phyloP scores from a whole-genome alignment of 2,888 invertebrate species.

The Scelioninae gen. 1 region DNA sequence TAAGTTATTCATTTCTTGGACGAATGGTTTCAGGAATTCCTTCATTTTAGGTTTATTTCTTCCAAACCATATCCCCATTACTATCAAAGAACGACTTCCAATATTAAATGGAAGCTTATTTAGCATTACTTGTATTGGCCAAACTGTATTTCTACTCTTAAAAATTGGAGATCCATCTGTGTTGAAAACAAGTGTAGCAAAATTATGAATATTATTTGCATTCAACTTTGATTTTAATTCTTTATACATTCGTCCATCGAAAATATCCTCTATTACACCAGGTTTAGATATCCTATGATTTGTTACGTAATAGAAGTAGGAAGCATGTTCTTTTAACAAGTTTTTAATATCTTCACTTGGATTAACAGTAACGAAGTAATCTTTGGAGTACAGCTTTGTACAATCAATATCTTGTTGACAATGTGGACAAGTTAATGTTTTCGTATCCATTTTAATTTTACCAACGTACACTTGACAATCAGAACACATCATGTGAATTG shows the following conservation, averaged over 20 bases:
- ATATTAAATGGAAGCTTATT: too few relatives aligned
- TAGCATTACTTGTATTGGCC: too few relatives aligned
- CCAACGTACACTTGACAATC: conserved; percentile 1
- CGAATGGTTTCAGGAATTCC: conserved; percentile 3
- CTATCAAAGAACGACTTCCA: not conserved
- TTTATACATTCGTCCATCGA: too few relatives aligned
- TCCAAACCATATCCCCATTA: conserved; percentile 2
- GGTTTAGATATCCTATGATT: not conserved
- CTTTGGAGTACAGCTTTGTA: not conserved
- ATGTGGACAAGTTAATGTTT: conserved; percentile 1
- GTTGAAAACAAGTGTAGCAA: too few relatives aligned
- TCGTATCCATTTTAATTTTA: not conserved
- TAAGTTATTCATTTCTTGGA: not conserved
- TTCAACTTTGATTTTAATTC: too few relatives aligned
- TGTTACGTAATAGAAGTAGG: not conserved
- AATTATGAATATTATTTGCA: too few relatives aligned
- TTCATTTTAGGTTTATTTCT: not conserved
- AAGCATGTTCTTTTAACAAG: not conserved
- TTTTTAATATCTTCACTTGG: conserved; percentile 1
- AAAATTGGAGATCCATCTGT: too few relatives aligned
- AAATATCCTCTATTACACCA: too few relatives aligned
- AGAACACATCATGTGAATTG: conserved; percentile 1
- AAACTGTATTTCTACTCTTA: too few relatives aligned
- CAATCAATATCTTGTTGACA: not conserved
- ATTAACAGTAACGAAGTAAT: conserved; percentile 12